A percentile compares a stretch with the other conserved stretches of the same genome.
Evolutionary conservation across 2,113 vertebrate genomes (phyloP).

Genomic region (Piprites chloris): DNA sequence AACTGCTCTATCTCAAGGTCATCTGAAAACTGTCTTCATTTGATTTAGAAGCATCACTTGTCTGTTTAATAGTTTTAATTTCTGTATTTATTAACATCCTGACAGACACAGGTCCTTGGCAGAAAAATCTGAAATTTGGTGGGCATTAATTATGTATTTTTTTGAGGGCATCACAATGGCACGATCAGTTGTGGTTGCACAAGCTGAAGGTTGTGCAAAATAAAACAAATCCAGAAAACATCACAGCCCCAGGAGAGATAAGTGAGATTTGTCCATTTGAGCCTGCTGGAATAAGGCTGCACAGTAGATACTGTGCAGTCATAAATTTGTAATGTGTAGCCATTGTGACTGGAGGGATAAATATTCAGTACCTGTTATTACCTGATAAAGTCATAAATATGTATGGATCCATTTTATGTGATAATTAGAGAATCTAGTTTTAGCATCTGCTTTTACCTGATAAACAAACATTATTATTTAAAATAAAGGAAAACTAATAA

Average conservation of each 20-base stretch:
- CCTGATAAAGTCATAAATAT: constrained; percentile 78
- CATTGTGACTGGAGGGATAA: constrained; percentile 67
- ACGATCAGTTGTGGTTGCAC: not conserved
- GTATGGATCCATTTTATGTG: constrained; percentile 66
- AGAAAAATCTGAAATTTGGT: not conserved
- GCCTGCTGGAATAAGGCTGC: constrained; percentile 9
- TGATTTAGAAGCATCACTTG: constrained; percentile 4
- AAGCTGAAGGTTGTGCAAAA: constrained; percentile 4
- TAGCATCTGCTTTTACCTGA: constrained; percentile 73
- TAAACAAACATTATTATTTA: constrained; percentile 72
- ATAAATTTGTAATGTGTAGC: constrained; percentile 70
- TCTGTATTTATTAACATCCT: constrained; percentile 52
- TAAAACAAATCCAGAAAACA: not conserved
- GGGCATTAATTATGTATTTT: not conserved
- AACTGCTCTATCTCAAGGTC: constrained; percentile 54
- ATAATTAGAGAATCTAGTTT: constrained; percentile 75
- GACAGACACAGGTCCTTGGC: not conserved
- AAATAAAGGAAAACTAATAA: constrained; percentile 57
- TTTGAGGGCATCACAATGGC: not conserved
- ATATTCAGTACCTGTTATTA: constrained; percentile 74
- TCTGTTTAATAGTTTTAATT: constrained; percentile 41
- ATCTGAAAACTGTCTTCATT: constrained; percentile 15
- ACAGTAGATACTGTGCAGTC: constrained; percentile 16
- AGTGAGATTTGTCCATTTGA: constrained; percentile 34
- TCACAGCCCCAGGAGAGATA: constrained; percentile 1